Conservation (phyloP, 2,113 vertebrate genomes). For the Sciurus niger region DNA sequence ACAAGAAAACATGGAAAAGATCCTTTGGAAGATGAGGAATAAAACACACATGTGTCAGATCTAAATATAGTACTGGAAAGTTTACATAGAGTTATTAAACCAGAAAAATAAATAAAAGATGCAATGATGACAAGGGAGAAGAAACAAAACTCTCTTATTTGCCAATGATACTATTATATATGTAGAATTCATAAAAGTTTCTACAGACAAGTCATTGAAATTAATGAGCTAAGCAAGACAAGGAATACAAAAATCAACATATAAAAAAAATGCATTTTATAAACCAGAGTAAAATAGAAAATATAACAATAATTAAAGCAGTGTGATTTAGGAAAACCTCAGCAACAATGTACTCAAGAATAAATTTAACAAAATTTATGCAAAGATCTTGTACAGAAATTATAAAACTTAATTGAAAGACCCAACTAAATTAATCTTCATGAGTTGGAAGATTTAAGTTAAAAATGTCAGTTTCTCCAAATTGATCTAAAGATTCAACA, state of each 20-base stretch:
- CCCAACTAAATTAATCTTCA: background rate
- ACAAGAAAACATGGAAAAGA: too few relatives aligned
- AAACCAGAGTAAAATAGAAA: background rate
- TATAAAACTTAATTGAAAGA: background rate
- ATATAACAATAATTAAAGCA: background rate
- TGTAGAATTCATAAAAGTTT: background rate
- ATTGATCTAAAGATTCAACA: background rate
- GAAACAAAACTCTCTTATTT: background rate
- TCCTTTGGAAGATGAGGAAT: too few relatives aligned
- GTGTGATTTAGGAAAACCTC: background rate
- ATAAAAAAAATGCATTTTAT: background rate
- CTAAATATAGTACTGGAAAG: too few relatives aligned
- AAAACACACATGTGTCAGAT: too few relatives aligned
- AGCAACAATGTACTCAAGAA: background rate
- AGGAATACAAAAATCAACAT: background rate
- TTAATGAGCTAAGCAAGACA: background rate
- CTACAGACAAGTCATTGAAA: background rate
- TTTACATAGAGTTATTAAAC: too few relatives aligned
- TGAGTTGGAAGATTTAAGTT: background rate
- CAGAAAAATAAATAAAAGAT: background rate
- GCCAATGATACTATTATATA: background rate
- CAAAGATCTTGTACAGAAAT: background rate
- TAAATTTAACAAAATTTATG: background rate
- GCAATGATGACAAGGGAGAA: background rate
- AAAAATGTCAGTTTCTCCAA: background rate